These are phyloP conservation scores for Oncorhynchus gorbuscha DNA, from an alignment of 2,113 vertebrate species.

Conservation along the genomic window DNA sequence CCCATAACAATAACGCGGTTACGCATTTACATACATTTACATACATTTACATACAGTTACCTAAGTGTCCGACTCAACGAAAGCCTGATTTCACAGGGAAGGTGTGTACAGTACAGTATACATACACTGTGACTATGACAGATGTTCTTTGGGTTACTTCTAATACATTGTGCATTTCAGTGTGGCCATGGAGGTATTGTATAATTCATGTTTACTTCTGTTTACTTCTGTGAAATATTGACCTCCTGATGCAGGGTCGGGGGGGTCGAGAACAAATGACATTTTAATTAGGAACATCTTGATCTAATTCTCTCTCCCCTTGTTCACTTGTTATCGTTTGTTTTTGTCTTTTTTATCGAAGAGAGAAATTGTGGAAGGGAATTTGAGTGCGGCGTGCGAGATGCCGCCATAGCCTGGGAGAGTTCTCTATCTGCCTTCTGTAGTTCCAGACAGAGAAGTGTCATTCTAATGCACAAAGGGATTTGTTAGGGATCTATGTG, in stretches of 20 bases:
- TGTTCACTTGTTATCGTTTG: conserved; percentile 47
- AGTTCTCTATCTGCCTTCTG: not conserved
- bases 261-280: conserved; percentile 55
- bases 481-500: too few species aligned
- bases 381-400: not conserved
- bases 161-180: conserved; percentile 54
- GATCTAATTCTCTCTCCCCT: conserved; percentile 44
- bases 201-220: conserved; percentile 35
- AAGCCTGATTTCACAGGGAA: conserved; percentile 6
- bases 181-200: conserved; percentile 18
- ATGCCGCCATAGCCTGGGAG: not conserved
- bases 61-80: conserved; percentile 18
- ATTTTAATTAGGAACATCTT: conserved; percentile 66
- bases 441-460: not conserved
- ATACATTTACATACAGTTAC: not conserved
- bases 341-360: conserved; percentile 36
- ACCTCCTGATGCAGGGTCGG: conserved; percentile 49
- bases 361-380: not conserved
- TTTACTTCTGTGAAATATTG: conserved; percentile 52
- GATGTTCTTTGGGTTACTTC: conserved; percentile 34
- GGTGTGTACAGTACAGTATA: conserved; percentile 28
- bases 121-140: conserved; percentile 13
- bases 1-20: not conserved
- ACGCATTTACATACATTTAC: not conserved
- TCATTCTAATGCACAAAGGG: too few species aligned